Conservation (phyloP, 1,140 invertebrate genomes). For the Harlomillsia oculata region DNA sequence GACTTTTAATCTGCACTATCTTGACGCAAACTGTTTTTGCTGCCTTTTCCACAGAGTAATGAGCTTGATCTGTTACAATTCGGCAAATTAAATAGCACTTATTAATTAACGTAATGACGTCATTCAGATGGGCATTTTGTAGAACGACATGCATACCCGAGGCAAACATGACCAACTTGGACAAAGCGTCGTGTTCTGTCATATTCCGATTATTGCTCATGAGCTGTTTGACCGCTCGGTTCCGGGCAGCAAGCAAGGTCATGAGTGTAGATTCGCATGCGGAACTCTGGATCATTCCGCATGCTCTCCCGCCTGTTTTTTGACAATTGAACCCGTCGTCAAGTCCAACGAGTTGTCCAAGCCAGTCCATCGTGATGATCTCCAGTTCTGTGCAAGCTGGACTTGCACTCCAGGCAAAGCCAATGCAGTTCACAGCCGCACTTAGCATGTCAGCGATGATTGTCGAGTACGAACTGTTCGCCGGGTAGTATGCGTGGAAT, state of each 20-base stretch:
- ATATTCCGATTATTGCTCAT: slow-evolving; percentile 58
- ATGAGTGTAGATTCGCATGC: slow-evolving; percentile 80
- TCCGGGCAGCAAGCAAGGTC: slow-evolving; percentile 79
- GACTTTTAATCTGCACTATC: slow-evolving; percentile 65
- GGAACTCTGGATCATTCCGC: slow-evolving; percentile 83
- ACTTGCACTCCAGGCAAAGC: slow-evolving; percentile 80
- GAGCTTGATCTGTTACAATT: slow-evolving; percentile 81
- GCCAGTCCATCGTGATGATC: slow-evolving; percentile 96
- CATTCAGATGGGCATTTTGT: neutral
- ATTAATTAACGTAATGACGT: slow-evolving; percentile 1
- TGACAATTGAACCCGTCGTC: slow-evolving; percentile 77
- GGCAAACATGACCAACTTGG: slow-evolving; percentile 78
- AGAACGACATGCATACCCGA: too few species aligned
- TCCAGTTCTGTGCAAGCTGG: slow-evolving; percentile 96
- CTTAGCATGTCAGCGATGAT: slow-evolving; percentile 86
- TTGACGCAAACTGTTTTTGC: slow-evolving; percentile 79
- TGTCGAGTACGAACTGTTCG: slow-evolving; percentile 82
- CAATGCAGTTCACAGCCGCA: slow-evolving; percentile 82
- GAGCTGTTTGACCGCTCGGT: slow-evolving; percentile 56
- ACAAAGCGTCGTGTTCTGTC: slow-evolving; percentile 71
- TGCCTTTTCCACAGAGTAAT: slow-evolving; percentile 89
- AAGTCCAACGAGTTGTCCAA: slow-evolving; percentile 85
- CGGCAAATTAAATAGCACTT: slow-evolving; percentile 39
- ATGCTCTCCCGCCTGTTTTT: slow-evolving; percentile 68
- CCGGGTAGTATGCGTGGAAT: slow-evolving; percentile 97